These are phyloP conservation scores for Callipepla squamata DNA, from an alignment of 2,113 vertebrate genomes.

Conservation along the genomic window DNA sequence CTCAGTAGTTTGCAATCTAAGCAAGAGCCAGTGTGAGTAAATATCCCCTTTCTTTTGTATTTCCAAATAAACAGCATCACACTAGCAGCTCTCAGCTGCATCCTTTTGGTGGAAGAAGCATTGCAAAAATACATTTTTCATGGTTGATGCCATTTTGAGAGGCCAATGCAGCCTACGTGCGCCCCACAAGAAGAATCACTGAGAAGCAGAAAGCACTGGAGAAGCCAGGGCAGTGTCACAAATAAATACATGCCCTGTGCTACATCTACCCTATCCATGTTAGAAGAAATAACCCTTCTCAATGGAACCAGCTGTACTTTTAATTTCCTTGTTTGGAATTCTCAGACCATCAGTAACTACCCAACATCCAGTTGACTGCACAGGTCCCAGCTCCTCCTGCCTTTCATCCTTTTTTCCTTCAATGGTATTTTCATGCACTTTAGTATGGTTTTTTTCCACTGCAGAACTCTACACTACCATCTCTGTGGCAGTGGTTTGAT, in stretches of 20 bases:
- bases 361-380: background rate
- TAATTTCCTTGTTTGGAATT: background rate
- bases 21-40: background rate
- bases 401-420: background rate
- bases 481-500: background rate
- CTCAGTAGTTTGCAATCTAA: background rate
- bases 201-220: background rate
- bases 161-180: background rate
- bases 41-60: background rate
- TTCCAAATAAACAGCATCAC: conserved; percentile 2
- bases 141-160: background rate
- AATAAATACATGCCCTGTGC: background rate
- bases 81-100: conserved; percentile 17
- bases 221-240: background rate
- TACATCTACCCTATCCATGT: background rate
- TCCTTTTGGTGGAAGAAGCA: background rate
- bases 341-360: background rate
- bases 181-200: background rate
- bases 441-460: background rate
- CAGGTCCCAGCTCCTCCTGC: background rate
- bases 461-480: background rate
- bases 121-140: background rate
- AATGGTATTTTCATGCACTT: background rate
- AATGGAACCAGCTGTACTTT: background rate
- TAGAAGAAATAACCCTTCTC: background rate